Conservation (phyloP, 2,797 vertebrate species). For the Pipistrellus pipistrellus region DNA sequence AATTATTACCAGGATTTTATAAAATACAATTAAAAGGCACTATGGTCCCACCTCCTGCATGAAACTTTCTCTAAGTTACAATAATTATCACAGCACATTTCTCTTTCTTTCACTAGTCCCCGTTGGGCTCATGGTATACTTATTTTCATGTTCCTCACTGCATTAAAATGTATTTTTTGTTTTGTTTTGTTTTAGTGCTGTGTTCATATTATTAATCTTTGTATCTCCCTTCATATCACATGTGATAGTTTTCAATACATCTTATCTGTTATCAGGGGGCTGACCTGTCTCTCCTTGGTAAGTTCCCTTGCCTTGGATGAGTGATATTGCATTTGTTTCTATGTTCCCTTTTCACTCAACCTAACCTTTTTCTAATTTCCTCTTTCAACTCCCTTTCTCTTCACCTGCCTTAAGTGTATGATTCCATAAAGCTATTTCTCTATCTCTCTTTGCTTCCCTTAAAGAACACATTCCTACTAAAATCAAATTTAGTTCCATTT, state of each 20-base stretch:
- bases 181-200: background rate
- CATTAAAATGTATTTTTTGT: background rate
- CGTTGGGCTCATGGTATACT: background rate
- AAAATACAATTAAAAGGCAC: background rate
- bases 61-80: background rate
- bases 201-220: background rate
- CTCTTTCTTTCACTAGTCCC: background rate
- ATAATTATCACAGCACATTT: background rate
- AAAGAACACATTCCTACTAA: background rate
- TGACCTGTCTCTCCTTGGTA: background rate
- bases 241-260: background rate
- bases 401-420: background rate
- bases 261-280: background rate
- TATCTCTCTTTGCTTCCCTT: background rate
- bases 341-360: background rate
- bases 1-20: background rate
- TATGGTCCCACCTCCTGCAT: background rate
- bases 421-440: background rate
- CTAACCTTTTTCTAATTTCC: background rate
- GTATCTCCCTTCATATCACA: background rate
- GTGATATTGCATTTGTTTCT: background rate
- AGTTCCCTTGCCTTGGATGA: background rate
- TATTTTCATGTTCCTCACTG: background rate
- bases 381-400: slow-evolving; percentile 7
- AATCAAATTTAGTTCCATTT: slow-evolving; percentile 21